Evolutionary conservation across 2,113 vertebrate genomes (phyloP).

Genomic region (rabbit (Oryctolagus cuniculus)): DNA sequence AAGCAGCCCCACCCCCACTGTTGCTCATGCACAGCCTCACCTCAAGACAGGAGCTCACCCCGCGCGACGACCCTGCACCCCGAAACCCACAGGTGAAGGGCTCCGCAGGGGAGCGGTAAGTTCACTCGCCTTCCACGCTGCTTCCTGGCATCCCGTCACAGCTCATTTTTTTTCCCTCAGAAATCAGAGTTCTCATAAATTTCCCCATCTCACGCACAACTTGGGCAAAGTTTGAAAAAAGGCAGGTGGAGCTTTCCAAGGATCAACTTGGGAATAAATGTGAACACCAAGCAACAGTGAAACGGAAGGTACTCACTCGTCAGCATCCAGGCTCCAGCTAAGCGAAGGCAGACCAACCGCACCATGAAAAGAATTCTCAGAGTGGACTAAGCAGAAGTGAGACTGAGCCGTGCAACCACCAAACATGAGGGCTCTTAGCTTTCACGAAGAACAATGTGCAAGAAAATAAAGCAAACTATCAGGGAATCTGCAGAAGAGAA

Average conservation of each 20-base stretch:
- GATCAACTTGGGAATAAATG: constrained; percentile 3
- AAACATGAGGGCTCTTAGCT: neutral
- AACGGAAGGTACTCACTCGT: neutral
- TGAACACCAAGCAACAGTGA: neutral
- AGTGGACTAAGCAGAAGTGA: neutral
- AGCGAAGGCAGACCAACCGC: neutral
- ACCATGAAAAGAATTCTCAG: neutral
- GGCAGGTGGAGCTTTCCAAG: neutral
- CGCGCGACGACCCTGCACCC: neutral
- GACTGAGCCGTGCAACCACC: neutral
- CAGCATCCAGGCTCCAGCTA: neutral
- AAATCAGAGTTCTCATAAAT: neutral
- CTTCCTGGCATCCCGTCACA: neutral
- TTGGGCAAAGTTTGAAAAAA: neutral
- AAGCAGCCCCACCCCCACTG: neutral
- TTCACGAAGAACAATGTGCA: neutral
- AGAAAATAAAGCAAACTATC: neutral
- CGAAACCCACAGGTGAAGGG: neutral
- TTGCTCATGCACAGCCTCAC: neutral
- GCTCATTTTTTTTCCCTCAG: neutral
- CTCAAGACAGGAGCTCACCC: neutral
- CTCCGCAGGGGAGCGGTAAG: neutral
- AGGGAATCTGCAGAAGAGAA: neutral
- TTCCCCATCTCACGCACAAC: neutral
- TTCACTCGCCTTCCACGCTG: too few relatives aligned